These are phyloP conservation scores for Sebastes itinus DNA, from an alignment of 2,797 vertebrate genomes.

Conservation along the genomic window DNA sequence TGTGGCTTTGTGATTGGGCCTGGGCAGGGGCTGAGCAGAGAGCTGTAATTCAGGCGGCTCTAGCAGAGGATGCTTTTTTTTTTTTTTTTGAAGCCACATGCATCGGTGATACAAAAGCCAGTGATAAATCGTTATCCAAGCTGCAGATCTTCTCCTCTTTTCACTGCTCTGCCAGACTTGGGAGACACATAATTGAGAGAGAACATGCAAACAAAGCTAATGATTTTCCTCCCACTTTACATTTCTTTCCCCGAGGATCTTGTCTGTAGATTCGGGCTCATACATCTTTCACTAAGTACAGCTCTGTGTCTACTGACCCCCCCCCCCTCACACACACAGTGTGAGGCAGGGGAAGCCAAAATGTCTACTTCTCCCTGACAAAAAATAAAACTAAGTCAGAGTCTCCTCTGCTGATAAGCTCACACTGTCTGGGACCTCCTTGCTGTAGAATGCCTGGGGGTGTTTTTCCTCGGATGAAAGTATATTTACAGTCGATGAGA, in stretches of 20 bases:
- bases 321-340: neutral
- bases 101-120: conserved; percentile 28
- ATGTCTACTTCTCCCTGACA: conserved; percentile 21
- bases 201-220: conserved; percentile 76
- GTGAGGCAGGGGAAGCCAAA: conserved; percentile 25
- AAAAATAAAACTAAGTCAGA: conserved; percentile 27
- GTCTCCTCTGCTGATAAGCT: conserved; percentile 37
- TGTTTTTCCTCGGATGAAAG: conserved; percentile 19
- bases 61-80: conserved; percentile 25
- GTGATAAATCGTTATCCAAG: conserved; percentile 61
- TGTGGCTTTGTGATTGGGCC: conserved; percentile 71
- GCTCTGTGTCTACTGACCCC: conserved; percentile 54
- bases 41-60: conserved; percentile 61
- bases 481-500: conserved; percentile 13
- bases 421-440: conserved; percentile 23
- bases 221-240: conserved; percentile 71
- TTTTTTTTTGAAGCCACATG: conserved; percentile 45
- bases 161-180: conserved; percentile 40
- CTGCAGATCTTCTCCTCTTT: conserved; percentile 25
- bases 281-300: conserved; percentile 68
- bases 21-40: conserved; percentile 29
- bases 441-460: neutral
- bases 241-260: conserved; percentile 53
- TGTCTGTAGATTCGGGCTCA: conserved; percentile 44
- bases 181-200: conserved; percentile 69